Base-by-base conservation (phyloP, 1,140 invertebrate genomes). In the Zaprionus nigranus region DNA sequence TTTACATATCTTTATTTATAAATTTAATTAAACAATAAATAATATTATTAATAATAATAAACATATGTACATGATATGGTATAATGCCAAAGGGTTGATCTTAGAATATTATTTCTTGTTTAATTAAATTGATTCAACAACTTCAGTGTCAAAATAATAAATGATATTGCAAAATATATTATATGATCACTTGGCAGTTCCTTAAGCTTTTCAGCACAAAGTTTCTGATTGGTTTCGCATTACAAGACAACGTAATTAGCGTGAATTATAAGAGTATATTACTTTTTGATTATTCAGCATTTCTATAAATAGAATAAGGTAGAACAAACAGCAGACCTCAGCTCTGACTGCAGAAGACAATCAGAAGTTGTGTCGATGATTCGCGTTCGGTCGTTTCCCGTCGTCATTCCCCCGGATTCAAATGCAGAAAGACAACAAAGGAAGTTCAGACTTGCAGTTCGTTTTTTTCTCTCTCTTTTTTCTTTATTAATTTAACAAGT, bases 401-500 rank as follows among this genome's bases (percentile, higher is more conserved):
- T 51, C 66, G 43, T 59, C 49, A 24, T 64, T 51, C 49, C n/a
- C 40, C n/a, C 40, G 15, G 40, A 46, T 46, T n/a, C 34, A 15
- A 56, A 65, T 65, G 53, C 34, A 56, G 36, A 11, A 36, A 20
- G 36, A 20, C 46, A 56, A 65, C 56, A 59, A 43, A 73, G 63
- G 62, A 72, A 64, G 54, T 58, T 65, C 38, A 36, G 61, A 65
- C 40, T 5, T 54, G 40, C 70, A 57, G 38, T 36, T 75, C 51
- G 59, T 74, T 51, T 58, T 58, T 46, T 62, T 51, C n/a, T 43
- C 12, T 61, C n/a, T 22, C 12, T 60, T 77, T 83, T 75, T 68
- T 57, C 65, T 81, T 85, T 81, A 84, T 85, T 84, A 85, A 85
- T 81, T 84, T 81, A 81, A 83, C 66, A 80, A 84, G 75, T 84